Evolutionary conservation across 2,113 vertebrate species (phyloP).

Genomic region (Xerus inauris): DNA sequence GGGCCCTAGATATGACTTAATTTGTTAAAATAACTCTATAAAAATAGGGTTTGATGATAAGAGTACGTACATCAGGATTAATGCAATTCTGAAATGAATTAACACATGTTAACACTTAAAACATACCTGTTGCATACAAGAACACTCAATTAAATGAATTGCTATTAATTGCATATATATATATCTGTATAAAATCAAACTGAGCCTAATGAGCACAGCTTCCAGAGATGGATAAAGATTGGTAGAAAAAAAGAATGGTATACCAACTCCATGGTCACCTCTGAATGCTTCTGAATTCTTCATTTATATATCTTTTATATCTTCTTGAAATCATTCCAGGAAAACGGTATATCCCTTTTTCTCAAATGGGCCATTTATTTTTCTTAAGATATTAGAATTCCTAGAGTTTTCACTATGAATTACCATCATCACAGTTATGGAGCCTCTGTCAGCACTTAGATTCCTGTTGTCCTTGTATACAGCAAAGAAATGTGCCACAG

Average conservation of each 20-base stretch:
- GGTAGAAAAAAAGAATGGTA: not conserved
- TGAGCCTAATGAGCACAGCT: not conserved
- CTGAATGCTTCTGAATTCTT: not conserved
- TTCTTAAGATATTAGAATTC: not conserved
- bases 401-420: not conserved
- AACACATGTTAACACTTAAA: not conserved
- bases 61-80: not conserved
- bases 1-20: not conserved
- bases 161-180: not conserved
- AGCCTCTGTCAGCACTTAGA: not conserved
- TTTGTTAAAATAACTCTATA: not conserved
- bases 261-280: not conserved
- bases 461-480: not conserved
- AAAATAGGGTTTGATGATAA: not conserved
- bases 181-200: not conserved
- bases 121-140: not conserved
- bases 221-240: not conserved
- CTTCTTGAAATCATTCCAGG: not conserved
- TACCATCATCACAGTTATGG: not conserved
- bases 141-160: not conserved
- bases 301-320: not conserved
- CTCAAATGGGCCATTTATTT: not conserved
- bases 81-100: not conserved
- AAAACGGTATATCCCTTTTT: not conserved
- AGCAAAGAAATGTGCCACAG: not conserved